Evolutionary conservation across 2,113 vertebrate species (phyloP), one percentile per base, ranked within the genome.

Genomic region (Tachysurus fulvidraco): DNA sequence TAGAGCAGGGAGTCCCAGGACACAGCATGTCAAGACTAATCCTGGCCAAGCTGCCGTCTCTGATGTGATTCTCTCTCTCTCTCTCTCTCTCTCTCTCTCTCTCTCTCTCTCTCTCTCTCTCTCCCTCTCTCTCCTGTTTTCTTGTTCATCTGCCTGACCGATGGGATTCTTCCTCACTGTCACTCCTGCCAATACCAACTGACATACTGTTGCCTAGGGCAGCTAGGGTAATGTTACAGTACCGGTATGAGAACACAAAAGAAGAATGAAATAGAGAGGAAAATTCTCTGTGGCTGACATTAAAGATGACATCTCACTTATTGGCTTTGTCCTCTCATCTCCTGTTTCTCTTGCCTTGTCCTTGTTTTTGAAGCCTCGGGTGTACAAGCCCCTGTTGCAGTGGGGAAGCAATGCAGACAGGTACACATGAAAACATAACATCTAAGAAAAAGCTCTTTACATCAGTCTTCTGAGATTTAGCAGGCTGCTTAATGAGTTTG

Each of bases 261-360:
- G 41, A 55, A 50, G 65, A 83, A 79, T 80, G 74, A 65, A 71
- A 89, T 83, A 67, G 65, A 50, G 85, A 84, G 55, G 79, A 52
- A 81, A 90, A 90, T 85, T 84, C 91, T 93, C 57, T 73, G 83
- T 84, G 89, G 92, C 91, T 92, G 92, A 92, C 93, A 93, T 93
- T 92, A 92, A 90, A 92, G 93, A 93, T 92, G 93, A 94, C 93
- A 88, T 93, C 92, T 92, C 91, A 91, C 91, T 94, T 93, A 90
- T 92, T 92, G 88, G 90, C 90, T 76, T 90, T 91, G 89, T 90
- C 86, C 84, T 89, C 90, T 92, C 91, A 92, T 92, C 92, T 88
- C 86, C 86, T 83, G 86, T 85, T 89, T 88, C 90, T 89, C 89
- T 85, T 6, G 73, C 54, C 83, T 62, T 81, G 83, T 89, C 84